phyloP scores from a whole-genome alignment of 2,797 vertebrate genomes.

The Anabacerthia variegaticeps region DNA sequence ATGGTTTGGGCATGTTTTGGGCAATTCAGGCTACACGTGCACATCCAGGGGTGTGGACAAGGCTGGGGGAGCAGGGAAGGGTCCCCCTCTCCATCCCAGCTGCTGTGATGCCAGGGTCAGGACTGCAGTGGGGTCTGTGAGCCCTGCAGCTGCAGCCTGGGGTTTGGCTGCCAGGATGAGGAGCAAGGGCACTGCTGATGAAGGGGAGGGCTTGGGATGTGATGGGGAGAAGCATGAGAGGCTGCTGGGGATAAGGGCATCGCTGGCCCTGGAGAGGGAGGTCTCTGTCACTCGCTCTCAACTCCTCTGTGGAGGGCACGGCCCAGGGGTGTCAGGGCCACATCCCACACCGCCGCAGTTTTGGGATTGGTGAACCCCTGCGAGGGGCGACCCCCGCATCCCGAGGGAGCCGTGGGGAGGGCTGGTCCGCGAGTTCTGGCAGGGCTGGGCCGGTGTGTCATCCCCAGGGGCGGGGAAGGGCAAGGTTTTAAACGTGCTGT shows the following conservation, averaged over 20 bases:
- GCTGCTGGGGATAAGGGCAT: not conserved
- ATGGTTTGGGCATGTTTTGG: not conserved
- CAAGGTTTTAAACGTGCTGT: not conserved
- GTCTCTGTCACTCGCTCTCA: accelerated
- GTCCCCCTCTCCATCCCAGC: too few species aligned
- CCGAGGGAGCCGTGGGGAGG: accelerated
- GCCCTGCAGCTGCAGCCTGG: not conserved
- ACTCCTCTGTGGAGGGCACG: not conserved
- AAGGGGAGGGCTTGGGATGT: not conserved
- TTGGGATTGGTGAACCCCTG: accelerated
- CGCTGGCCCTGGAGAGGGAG: not conserved
- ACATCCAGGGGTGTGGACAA: not conserved
- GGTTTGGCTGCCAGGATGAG: accelerated
- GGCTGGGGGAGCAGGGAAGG: not conserved
- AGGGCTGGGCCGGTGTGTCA: constrained; percentile 10
- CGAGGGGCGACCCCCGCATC: not conserved
- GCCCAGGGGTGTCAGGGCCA: accelerated
- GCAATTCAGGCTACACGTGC: not conserved
- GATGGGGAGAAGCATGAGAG: not conserved
- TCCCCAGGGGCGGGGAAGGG: constrained; percentile 34
- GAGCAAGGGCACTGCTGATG: not conserved
- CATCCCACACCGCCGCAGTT: accelerated
- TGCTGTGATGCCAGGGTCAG: accelerated
- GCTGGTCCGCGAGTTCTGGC: not conserved
- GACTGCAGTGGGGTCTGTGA: accelerated